Base-by-base conservation (phyloP, 2,113 vertebrate genomes). In the Microcebus ravelobensis region DNA sequence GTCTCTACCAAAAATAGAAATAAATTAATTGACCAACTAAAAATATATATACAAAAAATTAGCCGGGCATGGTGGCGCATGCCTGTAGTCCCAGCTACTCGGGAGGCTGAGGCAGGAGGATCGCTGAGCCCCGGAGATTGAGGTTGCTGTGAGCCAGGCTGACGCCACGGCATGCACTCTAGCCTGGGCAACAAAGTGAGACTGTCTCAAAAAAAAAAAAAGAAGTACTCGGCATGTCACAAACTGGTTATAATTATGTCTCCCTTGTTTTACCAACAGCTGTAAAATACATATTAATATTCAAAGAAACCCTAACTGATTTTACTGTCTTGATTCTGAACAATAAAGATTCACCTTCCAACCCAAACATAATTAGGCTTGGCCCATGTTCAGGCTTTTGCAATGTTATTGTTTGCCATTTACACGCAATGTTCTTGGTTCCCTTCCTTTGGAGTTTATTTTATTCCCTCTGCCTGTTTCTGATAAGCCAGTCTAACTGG, bases 371-470 rank as follows among this genome's bases (percentile, higher is more conserved):
- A 98, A 97, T 98, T 98, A 97, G 96, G 85, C 94, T 96, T 99
- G 98, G 99, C 98, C 91, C 36, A 0, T 3, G 71, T 98, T 98
- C 99, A 99, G 97, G 76, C 76, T 97, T 97, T 90, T 90, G 91
- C 36, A 63, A 5, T 79, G 95, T 97, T 98, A 94, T 96, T 98
- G 94, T 98, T 97, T 76, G 89, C 48, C 92, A 63, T 42, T 97
- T 96, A 94, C 98, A 95, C 34, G 0, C 97, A 55, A 21, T 97
- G 97, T 98, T 98, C 98, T 98, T 97, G 98, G 97, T 97, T 98
- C 98, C 97, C 98, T 98, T 98, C 98, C 98, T 98, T 98, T 96
- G 98, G 98, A 98, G 98, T 99, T 99, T 98, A 97, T 99, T 99
- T 99, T 98, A 99, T 98, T 93, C 92, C 95, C 65, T 95, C 95